Percentiles rank a stretch among this genome's conserved stretches.
Conservation (phyloP, 2,888 invertebrate species). For the Stenotaenia linearis region DNA sequence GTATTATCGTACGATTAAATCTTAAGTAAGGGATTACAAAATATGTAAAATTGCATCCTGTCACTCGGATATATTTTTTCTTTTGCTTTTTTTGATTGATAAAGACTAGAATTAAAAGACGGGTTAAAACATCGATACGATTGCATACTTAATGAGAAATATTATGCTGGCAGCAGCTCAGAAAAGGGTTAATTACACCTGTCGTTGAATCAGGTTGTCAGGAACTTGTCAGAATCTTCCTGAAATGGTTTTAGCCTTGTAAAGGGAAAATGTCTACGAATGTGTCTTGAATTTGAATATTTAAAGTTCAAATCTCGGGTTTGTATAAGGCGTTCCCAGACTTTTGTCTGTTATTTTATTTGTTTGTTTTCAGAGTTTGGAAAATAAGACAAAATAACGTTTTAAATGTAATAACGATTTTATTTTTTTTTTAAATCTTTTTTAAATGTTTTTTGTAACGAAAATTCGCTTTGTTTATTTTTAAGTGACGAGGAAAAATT, state of each 20-base stretch:
- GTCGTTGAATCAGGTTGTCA: not conserved
- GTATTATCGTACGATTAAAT: not conserved
- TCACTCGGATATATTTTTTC: not conserved
- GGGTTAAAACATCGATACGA: not conserved
- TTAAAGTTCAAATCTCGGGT: too few relatives aligned
- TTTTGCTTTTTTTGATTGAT: not conserved
- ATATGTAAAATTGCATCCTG: not conserved
- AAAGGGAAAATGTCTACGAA: not conserved
- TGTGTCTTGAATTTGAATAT: constrained; percentile 1
- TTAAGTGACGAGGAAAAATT: too few relatives aligned
- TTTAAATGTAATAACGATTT: too few relatives aligned
- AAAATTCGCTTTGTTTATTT: too few relatives aligned
- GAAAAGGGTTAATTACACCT: not conserved
- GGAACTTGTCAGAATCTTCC: not conserved
- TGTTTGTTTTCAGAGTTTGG: too few relatives aligned
- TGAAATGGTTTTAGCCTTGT: not conserved
- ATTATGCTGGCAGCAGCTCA: not conserved
- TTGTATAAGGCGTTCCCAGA: too few relatives aligned
- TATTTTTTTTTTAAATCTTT: too few relatives aligned
- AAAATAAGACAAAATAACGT: too few relatives aligned
- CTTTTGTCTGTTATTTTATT: too few relatives aligned
- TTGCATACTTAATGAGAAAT: not conserved
- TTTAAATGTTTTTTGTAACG: too few relatives aligned
- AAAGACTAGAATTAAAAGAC: not conserved
- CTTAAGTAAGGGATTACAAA: not conserved